Base-by-base conservation (phyloP, 2,113 vertebrate genomes). In the Ailurus styani region DNA sequence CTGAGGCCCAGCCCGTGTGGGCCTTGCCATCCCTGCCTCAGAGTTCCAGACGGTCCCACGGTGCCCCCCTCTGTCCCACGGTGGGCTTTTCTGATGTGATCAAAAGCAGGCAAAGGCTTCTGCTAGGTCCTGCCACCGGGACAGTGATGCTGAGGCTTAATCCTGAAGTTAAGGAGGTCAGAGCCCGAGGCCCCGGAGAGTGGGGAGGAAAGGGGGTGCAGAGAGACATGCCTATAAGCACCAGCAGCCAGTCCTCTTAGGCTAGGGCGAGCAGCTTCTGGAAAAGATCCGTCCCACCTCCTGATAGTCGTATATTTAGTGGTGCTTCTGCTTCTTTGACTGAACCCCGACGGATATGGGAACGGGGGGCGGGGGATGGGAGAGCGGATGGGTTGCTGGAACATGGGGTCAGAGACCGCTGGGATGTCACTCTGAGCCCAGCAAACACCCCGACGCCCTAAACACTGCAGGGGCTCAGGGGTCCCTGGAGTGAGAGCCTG, bases 1-100 rank as follows among this genome's bases (percentile, higher is more conserved):
- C 47, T 7, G 45, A 25, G 1, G 1, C 0, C 17, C 60, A 20
- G 72, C 54, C 42, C 5, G 5, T 0, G 0, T 18, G 25, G 34
- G 2, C 27, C 25, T 29, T 37, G 64, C 20, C 60, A 1, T 23
- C 31, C 79, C 75, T 50, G 42, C 31, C 1, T 34, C 75, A 47
- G 68, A 57, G 57, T 18, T 23, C 42, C 73, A 20, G 18, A 70
- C 18, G 17, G 15, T 17, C 52, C 84, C 37, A 25, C 31, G n/a
- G 18, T 42, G 27, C 42, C 54, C n/a, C 50, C 73, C 34, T 64
- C 60, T 60, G n/a, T 42, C 37, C 84, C 45, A 4, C 27, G 50
- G 17, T 40, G 12, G 37, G 29, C 10, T 57, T 47, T 37, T 50
- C 75, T 25, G 57, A 75, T 17, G 5, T 14, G 45, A n/a, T 34